Base-by-base conservation (phyloP, 2,113 vertebrate genomes). In the Excalfactoria chinensis region DNA sequence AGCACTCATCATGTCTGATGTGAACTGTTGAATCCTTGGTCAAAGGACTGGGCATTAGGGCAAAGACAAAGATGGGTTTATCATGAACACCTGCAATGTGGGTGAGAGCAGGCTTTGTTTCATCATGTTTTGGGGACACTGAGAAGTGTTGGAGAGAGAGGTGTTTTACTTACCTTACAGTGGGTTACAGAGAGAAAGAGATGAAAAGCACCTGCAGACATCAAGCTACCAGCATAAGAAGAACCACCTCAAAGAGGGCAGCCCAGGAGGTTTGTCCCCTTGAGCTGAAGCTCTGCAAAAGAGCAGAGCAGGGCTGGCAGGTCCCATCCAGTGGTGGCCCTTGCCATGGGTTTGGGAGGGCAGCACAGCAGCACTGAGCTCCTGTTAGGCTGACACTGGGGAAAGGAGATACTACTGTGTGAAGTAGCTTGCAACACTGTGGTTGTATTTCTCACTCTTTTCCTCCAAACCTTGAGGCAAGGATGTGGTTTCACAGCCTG, bases 311-410 rank as follows among this genome's bases (percentile, higher is more conserved):
- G 63, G 58, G 40, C n/a, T 32, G 17, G 58, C 37, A 53, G 43
- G 40, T 59, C 44, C 23, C 59, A 62, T n/a, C 15, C 26, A 35
- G 21, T 9, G 14, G 20, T 13, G 26, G 30, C 7, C 25, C 32
- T 21, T 2, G 0, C 34, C 7, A 2, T 0, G 6, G 22, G 40
- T 56, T 11, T 78, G 15, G 2, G 0, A n/a, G 53, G 41, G 10
- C 9, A 23, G 53, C 11, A 28, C 63, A 43, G 34, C 25, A 43
- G 14, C 2, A 0, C 2, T 71, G 30, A 18, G 28, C 8, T 75
- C 20, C 74, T 46, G 14, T 53, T 66, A 66, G 30, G 37, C 13
- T 35, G 40, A 7, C 19, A 35, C 1, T 35, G 22, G 41, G 21
- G 51, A 89, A 72, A 67, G 2, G 6, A 34, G 20, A 72, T 11